These are phyloP conservation scores for Hucho hucho DNA, from an alignment of 2,113 vertebrate genomes.

Conservation along the genomic window DNA sequence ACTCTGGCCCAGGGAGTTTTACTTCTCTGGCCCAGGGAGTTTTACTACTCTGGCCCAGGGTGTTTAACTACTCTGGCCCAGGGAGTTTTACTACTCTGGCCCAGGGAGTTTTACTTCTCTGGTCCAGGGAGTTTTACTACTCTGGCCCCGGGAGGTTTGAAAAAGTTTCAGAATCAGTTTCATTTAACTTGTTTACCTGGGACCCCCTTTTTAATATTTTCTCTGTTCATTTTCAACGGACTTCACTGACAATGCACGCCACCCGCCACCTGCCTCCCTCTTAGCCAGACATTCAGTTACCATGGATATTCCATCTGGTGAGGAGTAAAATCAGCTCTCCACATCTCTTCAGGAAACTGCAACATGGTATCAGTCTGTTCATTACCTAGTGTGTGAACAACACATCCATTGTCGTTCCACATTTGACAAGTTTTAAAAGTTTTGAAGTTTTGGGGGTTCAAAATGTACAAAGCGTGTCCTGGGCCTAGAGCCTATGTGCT, in stretches of 20 bases:
- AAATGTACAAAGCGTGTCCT: background rate
- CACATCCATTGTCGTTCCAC: background rate
- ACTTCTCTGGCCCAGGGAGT: too few species aligned
- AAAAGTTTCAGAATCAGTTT: background rate
- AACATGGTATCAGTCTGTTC: background rate
- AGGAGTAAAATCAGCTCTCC: background rate
- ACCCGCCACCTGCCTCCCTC: too few species aligned
- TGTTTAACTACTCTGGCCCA: too few species aligned
- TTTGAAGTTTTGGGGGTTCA: background rate
- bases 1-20: slow-evolving; percentile 16
- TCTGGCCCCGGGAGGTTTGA: background rate
- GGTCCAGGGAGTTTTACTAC: too few species aligned
- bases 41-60: slow-evolving; percentile 11
- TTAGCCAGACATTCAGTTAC: background rate
- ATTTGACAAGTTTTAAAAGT: background rate
- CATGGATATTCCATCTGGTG: background rate
- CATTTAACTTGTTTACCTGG: background rate
- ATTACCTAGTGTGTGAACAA: background rate
- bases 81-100: slow-evolving; percentile 7
- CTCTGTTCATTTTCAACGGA: background rate
- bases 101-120: too few species aligned
- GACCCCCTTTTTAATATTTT: background rate
- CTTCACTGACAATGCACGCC: background rate
- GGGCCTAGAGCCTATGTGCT: background rate
- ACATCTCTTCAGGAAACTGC: background rate